A percentile compares a stretch with the other conserved stretches of the same genome.
Evolutionary conservation across 1,140 invertebrate species (phyloP).

Genomic region (Drosophila tsacasi): DNA sequence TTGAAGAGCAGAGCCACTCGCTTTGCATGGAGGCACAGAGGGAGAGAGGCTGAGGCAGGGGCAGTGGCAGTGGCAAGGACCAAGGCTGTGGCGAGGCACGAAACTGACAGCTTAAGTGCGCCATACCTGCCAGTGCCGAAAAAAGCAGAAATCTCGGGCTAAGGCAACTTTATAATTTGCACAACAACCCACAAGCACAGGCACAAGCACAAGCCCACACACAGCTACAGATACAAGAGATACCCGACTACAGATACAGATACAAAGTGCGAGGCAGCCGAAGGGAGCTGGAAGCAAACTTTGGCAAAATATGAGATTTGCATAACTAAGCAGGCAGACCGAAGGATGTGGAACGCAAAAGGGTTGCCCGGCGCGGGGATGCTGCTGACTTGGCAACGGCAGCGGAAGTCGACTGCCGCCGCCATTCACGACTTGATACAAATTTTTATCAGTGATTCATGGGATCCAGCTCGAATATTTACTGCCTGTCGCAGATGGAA

Average conservation of each 20-base stretch:
- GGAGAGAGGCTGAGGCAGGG: background rate
- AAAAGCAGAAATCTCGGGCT: slow-evolving; percentile 4
- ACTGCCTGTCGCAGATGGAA: slow-evolving; percentile 14
- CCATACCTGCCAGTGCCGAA: slow-evolving; percentile 1
- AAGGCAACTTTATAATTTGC: slow-evolving; percentile 63
- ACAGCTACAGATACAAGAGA: slow-evolving; percentile 5
- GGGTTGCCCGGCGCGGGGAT: background rate
- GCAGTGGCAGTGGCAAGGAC: background rate
- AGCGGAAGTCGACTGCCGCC: slow-evolving; percentile 30
- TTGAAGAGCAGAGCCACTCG: background rate
- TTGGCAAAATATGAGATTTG: slow-evolving; percentile 69
- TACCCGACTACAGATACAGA: background rate
- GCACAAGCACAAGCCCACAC: background rate
- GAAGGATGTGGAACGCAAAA: background rate
- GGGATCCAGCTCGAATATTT: slow-evolving; percentile 16
- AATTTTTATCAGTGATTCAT: slow-evolving; percentile 43
- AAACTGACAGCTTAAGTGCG: slow-evolving; percentile 17
- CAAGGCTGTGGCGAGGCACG: background rate
- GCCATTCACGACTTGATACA: slow-evolving; percentile 25
- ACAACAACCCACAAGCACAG: slow-evolving; percentile 12
- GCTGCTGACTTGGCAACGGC: slow-evolving; percentile 2
- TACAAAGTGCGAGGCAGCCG: slow-evolving; percentile 11
- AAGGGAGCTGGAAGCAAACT: slow-evolving; percentile 42
- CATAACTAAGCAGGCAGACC: slow-evolving; percentile 59
- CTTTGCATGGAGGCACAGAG: background rate